Evolutionary conservation across 2,888 invertebrate genomes (phyloP), one percentile per base, ranked within the genome.

Genomic region (Euproctis similis): DNA sequence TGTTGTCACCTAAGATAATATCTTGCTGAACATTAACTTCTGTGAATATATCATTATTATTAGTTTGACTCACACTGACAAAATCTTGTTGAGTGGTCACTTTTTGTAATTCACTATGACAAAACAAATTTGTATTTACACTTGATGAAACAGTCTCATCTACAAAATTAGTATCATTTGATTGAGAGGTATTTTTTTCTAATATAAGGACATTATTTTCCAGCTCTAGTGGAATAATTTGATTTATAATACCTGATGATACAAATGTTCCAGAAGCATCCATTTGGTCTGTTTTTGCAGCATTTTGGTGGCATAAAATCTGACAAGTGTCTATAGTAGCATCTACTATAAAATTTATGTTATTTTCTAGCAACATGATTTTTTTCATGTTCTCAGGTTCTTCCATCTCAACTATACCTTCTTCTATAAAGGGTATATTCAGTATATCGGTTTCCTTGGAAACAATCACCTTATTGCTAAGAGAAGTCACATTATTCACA

Each of bases 161-260:
- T n/a, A n/a, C n/a, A n/a, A n/a, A n/a, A n/a, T n/a, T n/a, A n/a
- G n/a, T n/a, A n/a, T n/a, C n/a, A n/a, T n/a, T 10, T 8, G 16
- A n/a, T 22, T 22, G 12, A 10, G 23, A 34, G 14, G 28, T 25
- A 34, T 28, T 29, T 30, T 11, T 30, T 25, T 30, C 23, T 22
- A 31, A 11, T 16, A 13, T 28, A 10, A 13, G 17, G 10, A 27
- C 10, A 14, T 14, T 24, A 11, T 18, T 23, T 27, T 19, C 19
- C 18, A 9, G 7, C n/a, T 28, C 9, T 18, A 13, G 17, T 25
- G 27, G 20, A 10, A 27, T 14, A 8, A 20, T 25, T 19, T 21
- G 4, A 12, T 10, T 22, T 5, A 8, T n/a, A 20, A 6, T 14
- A 6, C 28, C 12, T 10, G 13, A 10, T 21, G 20, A 4, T 13